Base-by-base conservation (phyloP, 1,140 invertebrate species). In the Lucilia cuprina region DNA sequence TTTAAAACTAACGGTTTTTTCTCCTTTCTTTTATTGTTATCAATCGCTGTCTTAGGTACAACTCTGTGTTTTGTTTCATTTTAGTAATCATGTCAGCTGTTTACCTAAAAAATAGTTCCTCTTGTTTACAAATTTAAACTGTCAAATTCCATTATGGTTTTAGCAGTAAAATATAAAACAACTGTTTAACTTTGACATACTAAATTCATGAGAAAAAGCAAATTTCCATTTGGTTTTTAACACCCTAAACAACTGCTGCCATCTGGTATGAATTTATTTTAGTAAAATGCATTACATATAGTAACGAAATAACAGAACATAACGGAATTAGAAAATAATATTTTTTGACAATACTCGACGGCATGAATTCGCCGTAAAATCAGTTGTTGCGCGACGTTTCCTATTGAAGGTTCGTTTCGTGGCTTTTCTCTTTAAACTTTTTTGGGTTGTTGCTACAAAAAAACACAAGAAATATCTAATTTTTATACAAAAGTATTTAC, bases 311-410 rank as follows among this genome's bases (percentile, higher is more conserved):
- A 60, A 17, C 55, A 60, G 55, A 60, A 17, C 55, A 60, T 60
- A 60, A 60, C 55, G 55, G 55, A 60, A 60, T 60, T 60, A 17
- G 55, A 60, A 60, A 60, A 60, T 60, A 60, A 60, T 60, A 60
- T n/a, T n/a, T 60, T 60, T n/a, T 60, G 55, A 60, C 55, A 60
- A 14, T 60, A n/a, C 55, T n/a, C 13, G 55, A 14, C 14, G 14
- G 14, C 13, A 60, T 60, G 55, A 60, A 75, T 34, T 75, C 74
- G 25, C 25, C 30, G 74, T 75, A 34, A 30, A 34, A 78, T 80
- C 77, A 80, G 77, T 80, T 80, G 77, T 80, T 80, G 77, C 77
- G 77, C 77, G 77, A 80, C 77, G 77, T 80, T 80, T 49, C 77
- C 77, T 80, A 80, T 25, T 50, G 21, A 80, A 80, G 77, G 77